phyloP scores from a whole-genome alignment of 2,797 vertebrate species.

The Acestrorhynchus altus region DNA sequence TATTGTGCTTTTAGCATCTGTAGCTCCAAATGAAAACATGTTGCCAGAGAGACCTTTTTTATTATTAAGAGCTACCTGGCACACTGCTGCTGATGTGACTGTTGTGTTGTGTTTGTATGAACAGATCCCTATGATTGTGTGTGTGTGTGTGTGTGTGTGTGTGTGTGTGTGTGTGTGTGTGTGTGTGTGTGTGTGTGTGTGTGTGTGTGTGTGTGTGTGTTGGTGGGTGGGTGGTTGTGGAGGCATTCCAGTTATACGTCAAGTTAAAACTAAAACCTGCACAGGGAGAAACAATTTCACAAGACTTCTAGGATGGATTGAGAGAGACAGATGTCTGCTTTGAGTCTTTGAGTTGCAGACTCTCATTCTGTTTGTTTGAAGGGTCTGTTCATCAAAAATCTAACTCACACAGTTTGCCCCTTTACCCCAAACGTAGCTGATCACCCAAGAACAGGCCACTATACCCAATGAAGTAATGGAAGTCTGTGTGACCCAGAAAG shows the following conservation, averaged over 20 bases:
- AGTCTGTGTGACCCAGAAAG: too few relatives aligned
- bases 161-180: constrained; percentile 37
- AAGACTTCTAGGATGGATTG: background rate
- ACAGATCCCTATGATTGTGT: constrained; percentile 57
- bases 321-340: background rate
- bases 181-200: constrained; percentile 26
- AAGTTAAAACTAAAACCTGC: constrained; percentile 6
- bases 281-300: background rate
- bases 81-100: constrained; percentile 64
- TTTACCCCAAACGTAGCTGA: background rate
- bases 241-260: background rate
- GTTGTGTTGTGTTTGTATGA: constrained; percentile 74
- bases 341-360: background rate
- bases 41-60: constrained; percentile 68
- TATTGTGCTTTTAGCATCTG: constrained; percentile 49
- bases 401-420: background rate
- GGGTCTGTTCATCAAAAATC: background rate
- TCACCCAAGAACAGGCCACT: background rate
- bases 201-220: constrained; percentile 35
- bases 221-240: constrained; percentile 35
- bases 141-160: constrained; percentile 33
- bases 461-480: too few relatives aligned
- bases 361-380: background rate
- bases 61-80: constrained; percentile 73
- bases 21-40: constrained; percentile 65